Evolutionary conservation across 2,888 invertebrate species (phyloP).

Genomic region (Choristoneura rosaceana): DNA sequence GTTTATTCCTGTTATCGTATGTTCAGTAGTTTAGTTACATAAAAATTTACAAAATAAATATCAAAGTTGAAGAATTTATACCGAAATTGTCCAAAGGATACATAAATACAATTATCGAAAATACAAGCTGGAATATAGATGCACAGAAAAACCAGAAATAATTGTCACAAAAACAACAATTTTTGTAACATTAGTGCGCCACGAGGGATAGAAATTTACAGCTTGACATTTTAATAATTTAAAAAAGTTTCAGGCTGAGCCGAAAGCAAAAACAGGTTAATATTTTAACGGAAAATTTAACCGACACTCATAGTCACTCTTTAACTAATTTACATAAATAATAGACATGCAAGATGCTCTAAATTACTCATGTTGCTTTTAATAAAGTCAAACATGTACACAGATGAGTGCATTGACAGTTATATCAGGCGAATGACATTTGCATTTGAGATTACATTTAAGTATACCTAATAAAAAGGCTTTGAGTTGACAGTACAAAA

Average conservation of each 20-base stretch:
- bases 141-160: no score
- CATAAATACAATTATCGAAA: no score
- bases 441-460: neutral
- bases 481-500: no score
- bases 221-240: neutral
- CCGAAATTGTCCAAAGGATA: no score
- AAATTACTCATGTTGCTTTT: constrained; percentile 19
- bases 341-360: constrained; percentile 9
- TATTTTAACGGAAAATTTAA: constrained; percentile 10
- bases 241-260: neutral
- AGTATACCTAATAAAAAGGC: neutral
- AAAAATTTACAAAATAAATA: no score
- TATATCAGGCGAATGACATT: constrained; percentile 16
- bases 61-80: no score
- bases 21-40: no score
- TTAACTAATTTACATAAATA: constrained; percentile 31
- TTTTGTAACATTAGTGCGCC: no score
- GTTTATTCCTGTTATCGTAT: constrained; percentile 7
- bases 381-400: constrained; percentile 20
- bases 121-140: no score
- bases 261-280: no score
- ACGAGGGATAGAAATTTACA: no score
- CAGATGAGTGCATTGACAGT: constrained; percentile 21
- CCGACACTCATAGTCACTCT: constrained; percentile 21
- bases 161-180: no score